phyloP scores from a whole-genome alignment of 1,140 invertebrate genomes.

The Mya arenaria region DNA sequence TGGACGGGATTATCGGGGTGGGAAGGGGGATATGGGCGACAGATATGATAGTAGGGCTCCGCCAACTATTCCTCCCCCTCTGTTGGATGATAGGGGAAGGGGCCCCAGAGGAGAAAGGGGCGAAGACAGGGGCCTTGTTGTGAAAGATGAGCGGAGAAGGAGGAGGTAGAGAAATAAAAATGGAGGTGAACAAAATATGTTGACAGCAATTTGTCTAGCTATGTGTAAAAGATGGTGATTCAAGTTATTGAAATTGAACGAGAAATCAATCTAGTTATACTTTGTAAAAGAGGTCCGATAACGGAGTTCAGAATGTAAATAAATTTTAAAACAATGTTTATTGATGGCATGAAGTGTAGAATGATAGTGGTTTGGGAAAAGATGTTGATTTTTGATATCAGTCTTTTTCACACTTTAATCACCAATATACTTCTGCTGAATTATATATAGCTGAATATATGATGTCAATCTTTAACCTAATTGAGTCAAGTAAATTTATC shows the following conservation, averaged over 20 bases:
- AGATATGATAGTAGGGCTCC: slow-evolving; percentile 15
- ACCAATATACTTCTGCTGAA: no score
- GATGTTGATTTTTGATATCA: no score
- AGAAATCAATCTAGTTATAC: background rate
- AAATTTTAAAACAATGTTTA: background rate
- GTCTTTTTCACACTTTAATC: no score
- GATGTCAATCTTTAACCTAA: no score
- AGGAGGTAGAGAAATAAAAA: background rate
- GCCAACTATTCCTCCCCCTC: background rate
- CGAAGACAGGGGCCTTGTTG: background rate
- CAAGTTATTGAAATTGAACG: background rate
- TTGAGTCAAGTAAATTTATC: no score
- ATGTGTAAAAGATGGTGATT: background rate
- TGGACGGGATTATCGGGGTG: slow-evolving; percentile 15
- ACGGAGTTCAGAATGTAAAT: background rate
- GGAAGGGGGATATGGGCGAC: slow-evolving; percentile 15
- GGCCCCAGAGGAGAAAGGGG: background rate
- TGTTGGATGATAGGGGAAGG: background rate
- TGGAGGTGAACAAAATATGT: background rate
- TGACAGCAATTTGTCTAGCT: background rate
- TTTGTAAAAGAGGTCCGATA: background rate
- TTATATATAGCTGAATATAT: no score
- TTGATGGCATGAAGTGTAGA: background rate
- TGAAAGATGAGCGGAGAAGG: background rate
- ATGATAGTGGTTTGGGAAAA: no score